Conservation (phyloP, 1,140 invertebrate species). For the Cotesia chilonis region DNA sequence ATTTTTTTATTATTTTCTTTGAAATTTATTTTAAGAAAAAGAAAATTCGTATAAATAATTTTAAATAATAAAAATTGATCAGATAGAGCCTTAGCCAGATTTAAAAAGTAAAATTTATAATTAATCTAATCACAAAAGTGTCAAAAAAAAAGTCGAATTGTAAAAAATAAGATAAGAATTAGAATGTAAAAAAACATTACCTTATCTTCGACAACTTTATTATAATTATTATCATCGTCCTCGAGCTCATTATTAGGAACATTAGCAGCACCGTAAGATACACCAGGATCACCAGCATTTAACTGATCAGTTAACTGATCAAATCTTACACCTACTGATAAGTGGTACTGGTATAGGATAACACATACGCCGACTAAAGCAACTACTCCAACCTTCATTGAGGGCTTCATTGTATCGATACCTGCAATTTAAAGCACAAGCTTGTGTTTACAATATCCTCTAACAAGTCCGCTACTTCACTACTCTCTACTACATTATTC, state of each 20-base stretch:
- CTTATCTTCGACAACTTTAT: constrained; percentile 54
- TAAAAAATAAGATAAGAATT: too few relatives aligned
- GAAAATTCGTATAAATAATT: too few relatives aligned
- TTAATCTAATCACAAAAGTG: too few relatives aligned
- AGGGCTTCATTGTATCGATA: constrained; percentile 55
- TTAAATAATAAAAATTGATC: too few relatives aligned
- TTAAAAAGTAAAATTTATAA: too few relatives aligned
- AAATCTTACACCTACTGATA: constrained; percentile 56
- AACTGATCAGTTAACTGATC: constrained; percentile 53
- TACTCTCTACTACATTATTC: background rate
- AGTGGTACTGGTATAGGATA: constrained; percentile 61
- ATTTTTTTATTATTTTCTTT: too few relatives aligned
- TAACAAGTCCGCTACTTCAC: background rate
- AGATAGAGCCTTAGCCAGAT: too few relatives aligned
- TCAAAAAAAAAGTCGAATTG: too few relatives aligned
- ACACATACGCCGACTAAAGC: constrained; percentile 58
- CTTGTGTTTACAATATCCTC: constrained; percentile 11
- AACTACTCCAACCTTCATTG: constrained; percentile 59
- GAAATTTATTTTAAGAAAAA: too few relatives aligned
- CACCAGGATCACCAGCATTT: constrained; percentile 47
- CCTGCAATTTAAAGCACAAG: constrained; percentile 33
- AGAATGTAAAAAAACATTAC: constrained; percentile 37
- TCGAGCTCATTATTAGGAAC: constrained; percentile 46
- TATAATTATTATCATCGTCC: constrained; percentile 45
- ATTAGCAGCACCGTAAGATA: constrained; percentile 45